Evolutionary conservation across 30 jellyfish, hydroid and myxozoan genomes (phyloP).

Genomic region (Cassiopea andromeda): DNA sequence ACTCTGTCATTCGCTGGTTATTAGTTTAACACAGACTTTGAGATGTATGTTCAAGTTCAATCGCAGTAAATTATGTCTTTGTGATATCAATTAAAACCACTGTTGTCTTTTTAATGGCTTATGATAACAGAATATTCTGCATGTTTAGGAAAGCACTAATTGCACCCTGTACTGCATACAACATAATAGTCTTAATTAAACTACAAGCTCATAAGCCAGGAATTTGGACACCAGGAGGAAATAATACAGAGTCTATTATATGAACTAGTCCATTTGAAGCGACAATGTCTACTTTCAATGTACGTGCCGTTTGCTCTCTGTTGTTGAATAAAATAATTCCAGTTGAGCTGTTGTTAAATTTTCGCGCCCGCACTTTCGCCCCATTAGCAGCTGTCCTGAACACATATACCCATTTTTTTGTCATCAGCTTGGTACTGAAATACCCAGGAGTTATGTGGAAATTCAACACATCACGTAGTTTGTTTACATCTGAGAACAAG

Average conservation of each 20-base stretch:
- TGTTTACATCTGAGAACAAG: slow-evolving; percentile 15
- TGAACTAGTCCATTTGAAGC: slow-evolving; percentile 61
- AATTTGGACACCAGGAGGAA: slow-evolving; percentile 51
- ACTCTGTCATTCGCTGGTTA: too few relatives aligned
- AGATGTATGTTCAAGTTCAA: too few relatives aligned
- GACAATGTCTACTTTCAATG: slow-evolving; percentile 26
- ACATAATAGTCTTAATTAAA: background rate
- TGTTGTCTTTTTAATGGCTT: too few relatives aligned
- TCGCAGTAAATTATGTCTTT: too few relatives aligned
- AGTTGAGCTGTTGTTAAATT: slow-evolving; percentile 19
- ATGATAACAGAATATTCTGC: background rate
- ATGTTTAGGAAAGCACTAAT: background rate
- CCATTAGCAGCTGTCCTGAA: slow-evolving; percentile 43
- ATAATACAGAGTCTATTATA: slow-evolving; percentile 47
- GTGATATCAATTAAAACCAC: too few relatives aligned
- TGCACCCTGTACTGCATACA: background rate
- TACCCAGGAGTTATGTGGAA: slow-evolving; percentile 75
- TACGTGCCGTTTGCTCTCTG: slow-evolving; percentile 32
- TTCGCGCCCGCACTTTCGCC: slow-evolving; percentile 39
- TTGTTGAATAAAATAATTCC: slow-evolving; percentile 31
- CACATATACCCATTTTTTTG: slow-evolving; percentile 57
- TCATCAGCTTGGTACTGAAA: slow-evolving; percentile 67
- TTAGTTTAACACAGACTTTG: too few relatives aligned
- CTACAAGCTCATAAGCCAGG: slow-evolving; percentile 12
- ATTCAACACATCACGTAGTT: slow-evolving; percentile 35